Conservation (phyloP, 2,888 invertebrate species). For the Lithophane semibrunnea region DNA sequence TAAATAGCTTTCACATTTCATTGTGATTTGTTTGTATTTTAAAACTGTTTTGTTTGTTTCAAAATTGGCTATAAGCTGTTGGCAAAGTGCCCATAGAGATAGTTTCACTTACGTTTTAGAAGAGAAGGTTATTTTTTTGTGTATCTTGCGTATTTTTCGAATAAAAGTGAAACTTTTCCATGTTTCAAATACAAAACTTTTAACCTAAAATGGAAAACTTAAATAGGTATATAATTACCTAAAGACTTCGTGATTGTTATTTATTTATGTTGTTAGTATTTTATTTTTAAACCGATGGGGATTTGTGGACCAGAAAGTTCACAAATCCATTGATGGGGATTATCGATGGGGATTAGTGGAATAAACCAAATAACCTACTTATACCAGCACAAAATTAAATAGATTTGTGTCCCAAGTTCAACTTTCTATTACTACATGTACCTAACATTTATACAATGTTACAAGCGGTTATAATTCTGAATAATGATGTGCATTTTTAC, state of each 20-base stretch:
- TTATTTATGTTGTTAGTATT: too few relatives aligned
- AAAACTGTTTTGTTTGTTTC: slow-evolving; percentile 28
- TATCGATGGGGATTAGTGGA: too few relatives aligned
- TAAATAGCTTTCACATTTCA: slow-evolving; percentile 54
- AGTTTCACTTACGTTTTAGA: not conserved
- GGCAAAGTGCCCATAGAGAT: slow-evolving; percentile 13
- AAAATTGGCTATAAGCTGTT: not conserved
- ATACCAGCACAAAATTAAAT: not conserved
- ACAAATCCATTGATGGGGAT: too few relatives aligned
- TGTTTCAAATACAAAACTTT: not conserved
- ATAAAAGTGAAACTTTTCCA: slow-evolving; percentile 1
- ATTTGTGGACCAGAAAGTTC: too few relatives aligned
- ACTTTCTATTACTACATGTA: not conserved
- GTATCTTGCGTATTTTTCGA: not conserved
- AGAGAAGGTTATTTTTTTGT: not conserved
- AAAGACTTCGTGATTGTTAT: too few relatives aligned
- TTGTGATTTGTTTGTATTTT: slow-evolving; percentile 51
- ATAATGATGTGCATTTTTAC: not conserved
- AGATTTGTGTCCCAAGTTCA: not conserved
- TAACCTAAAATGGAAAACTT: not conserved
- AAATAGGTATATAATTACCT: too few relatives aligned
- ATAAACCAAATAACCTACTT: not conserved
- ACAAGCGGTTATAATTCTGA: not conserved
- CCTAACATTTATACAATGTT: not conserved
- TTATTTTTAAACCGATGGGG: too few relatives aligned